Evolutionary conservation across 2,113 vertebrate genomes (phyloP), one percentile per base, ranked within the genome.

Genomic region (Pica pica): DNA sequence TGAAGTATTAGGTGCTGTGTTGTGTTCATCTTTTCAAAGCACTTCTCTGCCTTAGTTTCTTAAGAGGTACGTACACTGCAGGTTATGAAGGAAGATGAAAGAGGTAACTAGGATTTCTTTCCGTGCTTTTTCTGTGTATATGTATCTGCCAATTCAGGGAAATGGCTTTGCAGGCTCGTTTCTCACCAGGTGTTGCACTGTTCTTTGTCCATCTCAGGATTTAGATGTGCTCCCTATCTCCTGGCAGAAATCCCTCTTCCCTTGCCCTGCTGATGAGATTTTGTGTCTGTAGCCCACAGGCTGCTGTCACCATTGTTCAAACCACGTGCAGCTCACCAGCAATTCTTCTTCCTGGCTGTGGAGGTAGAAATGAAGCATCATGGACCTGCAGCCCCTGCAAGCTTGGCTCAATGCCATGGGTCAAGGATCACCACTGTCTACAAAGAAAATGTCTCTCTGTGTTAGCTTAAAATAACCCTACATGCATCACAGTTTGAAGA

Each of bases 301-400:
- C 61, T 56, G 31, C 69, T 31, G 26, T 53, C 47, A 26, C 35
- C 63, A 17, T 41, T 64, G 19, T 16, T 71, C 44, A 55, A 59
- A 55, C 39, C 42, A 27, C 0, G 0, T 41, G 37, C 60, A 68
- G 35, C 70, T 75, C 39, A 73, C 11, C 6, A 2, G 35, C 61
- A 44, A 30, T 30, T 24, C 24, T 17, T 30, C 39, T 50, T 31
- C 10, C 24, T 44, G 16, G 16, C 71, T 63, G 68, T 39, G 33
- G 37, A 67, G 57, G 35, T 55, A 33, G 53, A 70, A 77, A 15
- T 42, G 46, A 55, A 87, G 31, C 74, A 59, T 10, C 30, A 13
- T 4, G 41, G 37, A 52, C 31, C 44, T 60, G 33, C 9, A 71
- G 50, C 41, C 67, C 53, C 53, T 73, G n/a, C 41, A 80, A 56